Conservation (phyloP, 2,797 vertebrate species). For the Pangasius sanitwongsei region DNA sequence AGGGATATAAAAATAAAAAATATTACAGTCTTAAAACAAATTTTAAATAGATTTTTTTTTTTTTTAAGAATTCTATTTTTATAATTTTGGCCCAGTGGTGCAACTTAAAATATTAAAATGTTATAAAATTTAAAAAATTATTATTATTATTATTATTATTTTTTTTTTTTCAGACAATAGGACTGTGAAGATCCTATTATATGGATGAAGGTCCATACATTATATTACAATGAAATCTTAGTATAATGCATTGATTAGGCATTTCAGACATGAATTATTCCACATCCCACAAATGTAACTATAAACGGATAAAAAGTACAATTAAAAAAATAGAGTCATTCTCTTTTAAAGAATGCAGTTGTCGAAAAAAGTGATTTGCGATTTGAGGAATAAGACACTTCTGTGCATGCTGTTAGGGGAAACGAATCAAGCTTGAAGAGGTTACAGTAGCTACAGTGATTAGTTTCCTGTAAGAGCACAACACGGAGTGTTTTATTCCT, state of each 20-base stretch:
- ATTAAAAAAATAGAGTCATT: background rate
- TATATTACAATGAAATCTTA: too few species aligned
- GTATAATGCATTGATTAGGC: too few species aligned
- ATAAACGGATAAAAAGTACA: background rate
- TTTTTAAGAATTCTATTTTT: too few species aligned
- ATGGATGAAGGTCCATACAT: too few species aligned
- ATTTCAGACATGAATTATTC: background rate
- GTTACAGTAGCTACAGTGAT: background rate
- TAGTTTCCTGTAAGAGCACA: background rate
- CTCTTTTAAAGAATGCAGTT: background rate
- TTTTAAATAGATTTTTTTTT: too few species aligned
- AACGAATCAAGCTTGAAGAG: background rate
- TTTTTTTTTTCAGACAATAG: background rate
- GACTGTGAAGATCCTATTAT: background rate
- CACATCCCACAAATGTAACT: background rate
- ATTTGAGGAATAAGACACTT: background rate
- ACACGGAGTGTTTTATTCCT: background rate
- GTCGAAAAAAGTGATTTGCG: background rate
- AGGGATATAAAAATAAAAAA: too few species aligned
- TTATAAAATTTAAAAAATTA: too few species aligned
- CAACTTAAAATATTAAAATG: too few species aligned
- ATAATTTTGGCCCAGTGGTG: too few species aligned
- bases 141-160: too few species aligned
- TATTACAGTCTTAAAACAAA: too few species aligned
- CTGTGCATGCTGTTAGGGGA: background rate